Evolutionary conservation across 2,797 vertebrate species (phyloP).

Genomic region (Sebastiscus albofasciatus): DNA sequence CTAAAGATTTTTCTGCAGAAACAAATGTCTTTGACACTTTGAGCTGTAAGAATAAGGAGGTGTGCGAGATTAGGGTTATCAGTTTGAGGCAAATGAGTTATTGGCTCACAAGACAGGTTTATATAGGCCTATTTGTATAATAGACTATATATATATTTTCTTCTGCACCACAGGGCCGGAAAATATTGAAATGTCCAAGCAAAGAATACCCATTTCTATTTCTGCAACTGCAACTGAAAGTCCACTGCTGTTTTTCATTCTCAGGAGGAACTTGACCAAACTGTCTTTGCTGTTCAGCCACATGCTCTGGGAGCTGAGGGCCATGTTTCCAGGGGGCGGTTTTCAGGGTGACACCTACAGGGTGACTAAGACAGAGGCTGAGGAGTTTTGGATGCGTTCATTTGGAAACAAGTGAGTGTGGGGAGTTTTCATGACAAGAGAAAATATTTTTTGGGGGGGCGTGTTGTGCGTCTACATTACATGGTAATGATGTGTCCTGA

Average conservation of each 20-base stretch:
- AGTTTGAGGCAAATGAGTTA: background rate
- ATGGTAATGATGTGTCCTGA: background rate
- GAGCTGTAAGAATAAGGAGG: background rate
- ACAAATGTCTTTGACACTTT: background rate
- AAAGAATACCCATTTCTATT: background rate
- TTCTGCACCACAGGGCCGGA: background rate
- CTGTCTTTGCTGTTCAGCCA: constrained; percentile 91
- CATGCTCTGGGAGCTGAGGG: constrained; percentile 86
- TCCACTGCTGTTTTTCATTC: constrained; percentile 12
- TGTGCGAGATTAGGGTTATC: background rate
- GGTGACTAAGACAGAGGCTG: constrained; percentile 79
- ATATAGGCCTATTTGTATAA: background rate
- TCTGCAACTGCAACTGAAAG: constrained; percentile 15
- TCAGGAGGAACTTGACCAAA: constrained; percentile 89
- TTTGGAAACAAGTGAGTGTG: constrained; percentile 85
- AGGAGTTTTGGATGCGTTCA: constrained; percentile 84
- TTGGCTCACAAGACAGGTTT: background rate
- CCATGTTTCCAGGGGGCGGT: constrained; percentile 82
- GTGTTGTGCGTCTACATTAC: background rate
- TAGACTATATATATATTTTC: background rate
- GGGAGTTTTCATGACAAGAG: background rate
- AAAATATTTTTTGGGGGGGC: background rate
- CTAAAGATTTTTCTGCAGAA: background rate
- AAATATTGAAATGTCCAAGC: background rate
- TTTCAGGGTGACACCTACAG: constrained; percentile 85